These are phyloP conservation scores for Pterocles orientalis DNA, from an alignment of 2,113 vertebrate genomes.

Conservation along the genomic window DNA sequence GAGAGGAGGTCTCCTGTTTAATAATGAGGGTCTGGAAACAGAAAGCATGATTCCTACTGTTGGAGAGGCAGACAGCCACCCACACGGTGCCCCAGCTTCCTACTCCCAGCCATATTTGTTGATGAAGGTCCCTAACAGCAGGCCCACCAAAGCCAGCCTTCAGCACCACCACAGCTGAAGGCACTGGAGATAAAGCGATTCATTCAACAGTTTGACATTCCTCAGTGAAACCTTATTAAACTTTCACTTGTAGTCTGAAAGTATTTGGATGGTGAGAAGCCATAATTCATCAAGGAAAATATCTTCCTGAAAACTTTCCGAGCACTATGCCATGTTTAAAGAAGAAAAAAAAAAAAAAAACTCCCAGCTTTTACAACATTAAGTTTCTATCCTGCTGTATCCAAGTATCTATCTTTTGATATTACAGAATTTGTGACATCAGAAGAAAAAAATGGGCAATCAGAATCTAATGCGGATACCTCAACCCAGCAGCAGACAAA, in stretches of 20 bases:
- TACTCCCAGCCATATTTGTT: not conserved
- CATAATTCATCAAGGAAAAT: not conserved
- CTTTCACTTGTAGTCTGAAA: not conserved
- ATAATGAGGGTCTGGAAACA: not conserved
- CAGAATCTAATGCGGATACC: not conserved
- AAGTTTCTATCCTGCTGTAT: not conserved
- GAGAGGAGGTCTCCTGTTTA: rapidly evolving
- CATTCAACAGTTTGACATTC: not conserved
- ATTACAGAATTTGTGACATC: not conserved
- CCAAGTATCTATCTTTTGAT: not conserved
- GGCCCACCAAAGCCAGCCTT: not conserved
- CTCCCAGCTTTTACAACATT: not conserved
- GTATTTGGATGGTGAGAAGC: not conserved
- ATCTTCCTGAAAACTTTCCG: not conserved
- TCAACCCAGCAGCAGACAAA: not conserved
- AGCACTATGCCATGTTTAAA: not conserved
- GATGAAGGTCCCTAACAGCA: not conserved
- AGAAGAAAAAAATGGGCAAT: not conserved
- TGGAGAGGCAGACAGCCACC: not conserved
- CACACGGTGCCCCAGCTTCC: not conserved
- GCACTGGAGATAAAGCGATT: not conserved
- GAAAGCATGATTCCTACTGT: not conserved
- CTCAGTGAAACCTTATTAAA: not conserved
- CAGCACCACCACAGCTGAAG: not conserved
- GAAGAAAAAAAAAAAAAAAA: not conserved